Evolutionary conservation across 2,113 vertebrate species (phyloP).

Genomic region (Python bivittatus): DNA sequence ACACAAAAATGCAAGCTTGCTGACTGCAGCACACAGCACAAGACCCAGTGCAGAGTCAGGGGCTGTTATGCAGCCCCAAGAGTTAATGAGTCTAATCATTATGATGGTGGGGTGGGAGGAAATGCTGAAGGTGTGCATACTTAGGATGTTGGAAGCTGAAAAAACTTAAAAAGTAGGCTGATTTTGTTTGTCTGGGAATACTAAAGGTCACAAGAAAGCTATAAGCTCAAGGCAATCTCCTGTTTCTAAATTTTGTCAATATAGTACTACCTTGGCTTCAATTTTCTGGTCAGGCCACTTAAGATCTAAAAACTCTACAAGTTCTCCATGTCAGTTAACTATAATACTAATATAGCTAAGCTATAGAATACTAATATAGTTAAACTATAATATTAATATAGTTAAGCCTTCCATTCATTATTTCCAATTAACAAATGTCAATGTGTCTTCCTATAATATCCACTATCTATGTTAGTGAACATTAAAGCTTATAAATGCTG

Average conservation of each 20-base stretch:
- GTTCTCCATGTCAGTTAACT: not conserved
- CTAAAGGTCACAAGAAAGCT: constrained; percentile 15
- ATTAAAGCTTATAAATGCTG: rapidly evolving
- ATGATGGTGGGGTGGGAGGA: not conserved
- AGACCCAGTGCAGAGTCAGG: not conserved
- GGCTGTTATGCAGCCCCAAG: not conserved
- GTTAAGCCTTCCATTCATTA: rapidly evolving
- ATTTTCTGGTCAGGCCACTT: not conserved
- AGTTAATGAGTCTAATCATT: not conserved
- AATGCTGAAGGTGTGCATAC: constrained; percentile 54
- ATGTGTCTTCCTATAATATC: rapidly evolving
- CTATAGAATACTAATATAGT: not conserved
- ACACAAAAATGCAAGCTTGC: constrained; percentile 12
- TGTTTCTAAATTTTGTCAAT: not conserved
- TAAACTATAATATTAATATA: not conserved
- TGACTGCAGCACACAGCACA: not conserved
- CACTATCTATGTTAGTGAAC: rapidly evolving
- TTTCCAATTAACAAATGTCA: rapidly evolving
- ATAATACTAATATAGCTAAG: not conserved
- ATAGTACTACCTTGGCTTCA: not conserved
- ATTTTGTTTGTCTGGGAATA: constrained; percentile 9
- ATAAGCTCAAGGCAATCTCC: not conserved
- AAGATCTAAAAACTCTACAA: not conserved
- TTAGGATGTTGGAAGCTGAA: constrained; percentile 43
- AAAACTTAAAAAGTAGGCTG: constrained; percentile 47